phyloP scores from a whole-genome alignment of 2,888 invertebrate species.

The Dolichomitus sp. region DNA sequence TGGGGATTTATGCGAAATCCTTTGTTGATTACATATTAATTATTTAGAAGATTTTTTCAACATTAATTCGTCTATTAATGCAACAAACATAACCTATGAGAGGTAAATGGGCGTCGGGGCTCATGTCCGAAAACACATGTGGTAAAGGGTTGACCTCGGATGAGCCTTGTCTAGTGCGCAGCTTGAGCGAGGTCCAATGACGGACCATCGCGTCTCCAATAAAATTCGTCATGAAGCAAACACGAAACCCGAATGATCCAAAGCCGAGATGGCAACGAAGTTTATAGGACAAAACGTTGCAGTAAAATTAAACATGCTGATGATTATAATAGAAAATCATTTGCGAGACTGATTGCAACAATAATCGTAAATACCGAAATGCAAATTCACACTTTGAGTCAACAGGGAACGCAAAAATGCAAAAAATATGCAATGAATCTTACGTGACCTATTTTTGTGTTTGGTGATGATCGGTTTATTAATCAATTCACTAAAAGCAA shows the following conservation, averaged over 20 bases:
- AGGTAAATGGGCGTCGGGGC: no score
- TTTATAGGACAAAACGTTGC: neutral
- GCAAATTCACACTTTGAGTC: neutral
- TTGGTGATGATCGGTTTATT: neutral
- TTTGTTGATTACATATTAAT: no score
- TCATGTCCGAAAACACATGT: no score
- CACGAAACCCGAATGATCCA: neutral
- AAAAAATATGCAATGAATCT: neutral
- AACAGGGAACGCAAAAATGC: neutral
- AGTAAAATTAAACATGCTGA: neutral
- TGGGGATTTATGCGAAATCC: no score
- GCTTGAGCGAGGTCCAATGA: no score
- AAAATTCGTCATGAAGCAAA: neutral
- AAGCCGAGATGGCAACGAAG: neutral
- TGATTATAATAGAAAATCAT: neutral
- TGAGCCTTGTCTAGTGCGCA: no score
- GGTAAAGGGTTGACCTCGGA: no score
- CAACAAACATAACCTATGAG: no score
- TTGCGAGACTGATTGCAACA: neutral
- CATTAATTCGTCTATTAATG: no score
- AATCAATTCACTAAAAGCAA: neutral
- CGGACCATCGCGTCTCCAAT: neutral
- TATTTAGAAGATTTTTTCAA: no score
- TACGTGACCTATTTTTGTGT: neutral
- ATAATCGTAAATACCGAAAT: neutral